phyloP scores from a whole-genome alignment of 2,888 invertebrate species.

The Neoitamus cyanurus region DNA sequence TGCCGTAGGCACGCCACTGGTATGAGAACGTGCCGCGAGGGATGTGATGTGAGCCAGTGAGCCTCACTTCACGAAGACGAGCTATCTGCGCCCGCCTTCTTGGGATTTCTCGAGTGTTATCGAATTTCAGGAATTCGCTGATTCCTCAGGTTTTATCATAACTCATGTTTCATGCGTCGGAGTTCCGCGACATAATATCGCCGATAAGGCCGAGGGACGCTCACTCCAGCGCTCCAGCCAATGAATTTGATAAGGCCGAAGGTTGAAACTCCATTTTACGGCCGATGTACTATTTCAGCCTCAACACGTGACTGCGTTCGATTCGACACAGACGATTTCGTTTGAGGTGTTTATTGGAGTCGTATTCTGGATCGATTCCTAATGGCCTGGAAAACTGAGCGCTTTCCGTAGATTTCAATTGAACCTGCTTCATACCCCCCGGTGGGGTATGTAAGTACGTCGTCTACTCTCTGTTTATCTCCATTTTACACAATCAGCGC shows the following conservation, averaged over 20 bases:
- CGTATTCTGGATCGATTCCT: not conserved
- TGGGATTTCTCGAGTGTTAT: slow-evolving; percentile 1
- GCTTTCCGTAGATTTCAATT: not conserved
- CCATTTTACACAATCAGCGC: not conserved
- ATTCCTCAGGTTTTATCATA: slow-evolving; percentile 13
- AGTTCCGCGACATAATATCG: not conserved
- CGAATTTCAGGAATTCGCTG: slow-evolving; percentile 31
- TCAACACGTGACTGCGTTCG: not conserved
- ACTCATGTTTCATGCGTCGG: not conserved
- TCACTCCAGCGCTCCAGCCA: not conserved
- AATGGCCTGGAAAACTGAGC: not conserved
- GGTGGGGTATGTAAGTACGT: not conserved
- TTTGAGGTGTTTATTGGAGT: not conserved
- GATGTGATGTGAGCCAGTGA: not conserved
- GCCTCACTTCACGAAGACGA: not conserved
- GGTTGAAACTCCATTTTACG: not conserved
- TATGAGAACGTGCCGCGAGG: not conserved
- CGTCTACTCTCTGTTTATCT: not conserved
- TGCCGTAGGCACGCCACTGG: not conserved
- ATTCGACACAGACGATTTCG: not conserved
- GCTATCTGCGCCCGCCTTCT: not conserved
- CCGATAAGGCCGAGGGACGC: not conserved
- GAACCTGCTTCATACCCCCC: not conserved
- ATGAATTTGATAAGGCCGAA: slow-evolving; percentile 15
- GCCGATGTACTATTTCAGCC: not conserved